These are phyloP conservation scores for Crenichthys baileyi DNA, from an alignment of 2,797 vertebrate species.

Conservation along the genomic window DNA sequence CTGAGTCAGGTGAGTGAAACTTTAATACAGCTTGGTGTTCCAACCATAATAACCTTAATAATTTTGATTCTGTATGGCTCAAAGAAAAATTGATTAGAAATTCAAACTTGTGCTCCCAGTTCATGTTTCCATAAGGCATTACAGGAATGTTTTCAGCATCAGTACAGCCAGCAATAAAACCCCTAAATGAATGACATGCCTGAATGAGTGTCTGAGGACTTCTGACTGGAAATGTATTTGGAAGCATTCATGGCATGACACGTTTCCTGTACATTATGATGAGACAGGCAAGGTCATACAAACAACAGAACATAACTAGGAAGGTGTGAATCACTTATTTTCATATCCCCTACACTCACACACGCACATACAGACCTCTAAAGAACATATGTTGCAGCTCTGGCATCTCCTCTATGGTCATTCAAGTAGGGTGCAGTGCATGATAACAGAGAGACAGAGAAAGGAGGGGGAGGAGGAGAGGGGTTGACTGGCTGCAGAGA, in stretches of 20 bases:
- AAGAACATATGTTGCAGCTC: not conserved
- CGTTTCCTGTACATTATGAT: no score
- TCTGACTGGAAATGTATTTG: not conserved
- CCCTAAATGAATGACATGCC: not conserved
- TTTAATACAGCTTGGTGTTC: no score
- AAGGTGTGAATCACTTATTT: not conserved
- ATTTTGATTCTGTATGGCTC: not conserved
- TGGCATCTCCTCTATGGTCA: constrained; percentile 12
- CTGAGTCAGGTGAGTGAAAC: no score
- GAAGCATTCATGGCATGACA: no score
- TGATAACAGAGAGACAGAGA: constrained; percentile 16
- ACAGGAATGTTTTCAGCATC: not conserved
- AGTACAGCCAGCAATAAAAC: not conserved
- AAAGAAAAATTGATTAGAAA: not conserved
- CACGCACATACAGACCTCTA: constrained; percentile 1
- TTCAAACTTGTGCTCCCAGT: not conserved
- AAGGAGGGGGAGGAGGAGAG: not conserved
- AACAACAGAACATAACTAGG: no score
- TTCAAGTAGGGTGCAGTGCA: constrained; percentile 32
- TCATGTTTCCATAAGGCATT: not conserved
- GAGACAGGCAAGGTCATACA: no score
- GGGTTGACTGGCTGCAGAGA: constrained; percentile 58
- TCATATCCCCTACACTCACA: not conserved
- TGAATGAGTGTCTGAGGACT: not conserved
- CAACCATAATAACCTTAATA: no score